Base-by-base conservation (phyloP, 2,888 invertebrate species). In the Drosophila subquinaria region DNA sequence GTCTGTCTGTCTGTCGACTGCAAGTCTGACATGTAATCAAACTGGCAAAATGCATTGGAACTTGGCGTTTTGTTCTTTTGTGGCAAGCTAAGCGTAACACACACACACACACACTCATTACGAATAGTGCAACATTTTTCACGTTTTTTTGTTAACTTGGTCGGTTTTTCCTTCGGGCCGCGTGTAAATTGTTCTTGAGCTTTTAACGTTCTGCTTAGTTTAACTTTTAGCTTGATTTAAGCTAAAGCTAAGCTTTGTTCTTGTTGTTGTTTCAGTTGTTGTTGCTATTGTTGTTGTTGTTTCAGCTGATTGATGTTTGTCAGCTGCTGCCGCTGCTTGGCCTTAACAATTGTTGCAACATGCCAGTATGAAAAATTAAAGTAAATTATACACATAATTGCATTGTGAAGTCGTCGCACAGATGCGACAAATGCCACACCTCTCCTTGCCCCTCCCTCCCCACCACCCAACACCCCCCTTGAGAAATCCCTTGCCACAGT, bases 151-250 rank as follows among this genome's bases (percentile, higher is more conserved):
- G 70, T 74, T 61, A 53, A 70, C 43, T 50, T 66, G 73, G 63
- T 48, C 50, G 43, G 61, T 50, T 69, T 68, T 78, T 73, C 64
- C 63, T 80, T 66, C 77, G 47, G 65, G 69, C 69, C 61, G 69
- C 79, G 69, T 74, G 70, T 67, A 79, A 81, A 74, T 78, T 79
- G 82, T 87, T 89, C 82, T 85, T 85, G 66, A 73, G 86, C 70
- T 79, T 73, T 61, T 56, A 81, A 62, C 81, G 89, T 85, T 85
- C 86, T 89, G 89, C 88, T 89, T 73, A 89, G 85, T 76, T 83
- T 73, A 76, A 75, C 85, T 79, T 71, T 55, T 35, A 63, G 69
- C 48, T 68, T 63, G 66, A 52, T 52, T 52, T 52, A 52, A 52
- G 38, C 36, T 38, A 36, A 57, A 23, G 23, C 56, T 23, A 20